phyloP scores from a whole-genome alignment of 2,888 invertebrate genomes.

The Heliothis peltigera region DNA sequence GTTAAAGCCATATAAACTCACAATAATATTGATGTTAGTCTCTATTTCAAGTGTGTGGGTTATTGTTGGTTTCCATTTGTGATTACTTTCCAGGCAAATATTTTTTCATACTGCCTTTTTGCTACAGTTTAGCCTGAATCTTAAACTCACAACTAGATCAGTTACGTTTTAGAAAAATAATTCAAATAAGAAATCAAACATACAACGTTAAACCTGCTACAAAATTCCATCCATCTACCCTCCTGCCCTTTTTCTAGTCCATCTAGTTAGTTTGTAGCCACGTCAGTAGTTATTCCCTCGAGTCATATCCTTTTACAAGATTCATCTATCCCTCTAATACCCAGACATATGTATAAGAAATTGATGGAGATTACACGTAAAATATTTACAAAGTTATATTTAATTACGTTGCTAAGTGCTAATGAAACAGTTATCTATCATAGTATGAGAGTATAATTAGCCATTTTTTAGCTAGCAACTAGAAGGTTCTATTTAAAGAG shows the following conservation, averaged over 20 bases:
- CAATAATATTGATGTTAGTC: constrained; percentile 2
- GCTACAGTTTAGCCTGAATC: not conserved
- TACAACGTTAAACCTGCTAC: no score
- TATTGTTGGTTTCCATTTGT: not conserved
- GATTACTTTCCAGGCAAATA: not conserved
- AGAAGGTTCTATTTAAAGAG: no score
- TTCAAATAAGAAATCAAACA: no score
- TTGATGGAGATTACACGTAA: not conserved
- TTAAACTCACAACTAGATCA: constrained; percentile 31
- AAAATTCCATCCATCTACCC: not conserved
- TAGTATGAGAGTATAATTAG: not conserved
- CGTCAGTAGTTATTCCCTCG: not conserved
- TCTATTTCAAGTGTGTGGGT: not conserved
- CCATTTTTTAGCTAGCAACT: not conserved
- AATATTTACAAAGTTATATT: not conserved
- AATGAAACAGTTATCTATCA: not conserved
- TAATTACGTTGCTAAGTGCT: constrained; percentile 1
- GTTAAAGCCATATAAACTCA: not conserved
- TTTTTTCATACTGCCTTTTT: not conserved
- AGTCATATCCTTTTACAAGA: not conserved
- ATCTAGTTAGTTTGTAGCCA: not conserved
- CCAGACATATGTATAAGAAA: not conserved
- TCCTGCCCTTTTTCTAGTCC: not conserved
- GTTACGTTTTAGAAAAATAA: constrained; percentile 23
- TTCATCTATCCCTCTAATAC: not conserved